phyloP scores from a whole-genome alignment of 2,797 vertebrate species.

The Streptopelia turtur region DNA sequence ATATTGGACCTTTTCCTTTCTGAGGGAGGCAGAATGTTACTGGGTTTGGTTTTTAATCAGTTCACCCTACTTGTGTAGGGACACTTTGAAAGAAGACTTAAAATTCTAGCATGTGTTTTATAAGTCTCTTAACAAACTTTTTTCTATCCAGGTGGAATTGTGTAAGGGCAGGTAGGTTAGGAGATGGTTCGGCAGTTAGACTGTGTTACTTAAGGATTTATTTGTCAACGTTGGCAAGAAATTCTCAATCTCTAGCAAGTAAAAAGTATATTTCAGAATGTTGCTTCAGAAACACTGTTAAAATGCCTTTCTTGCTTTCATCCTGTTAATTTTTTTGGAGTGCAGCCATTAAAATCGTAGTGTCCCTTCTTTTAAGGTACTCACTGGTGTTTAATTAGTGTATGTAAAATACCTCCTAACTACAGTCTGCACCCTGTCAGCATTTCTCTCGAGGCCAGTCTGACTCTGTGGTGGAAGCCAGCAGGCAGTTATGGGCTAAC shows the following conservation, averaged over 20 bases:
- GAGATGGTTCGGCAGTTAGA: background rate
- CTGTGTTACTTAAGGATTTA: background rate
- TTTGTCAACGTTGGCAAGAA: background rate
- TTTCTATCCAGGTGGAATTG: background rate
- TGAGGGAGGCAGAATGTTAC: background rate
- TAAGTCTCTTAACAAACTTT: background rate
- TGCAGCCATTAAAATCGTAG: background rate
- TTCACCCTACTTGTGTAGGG: background rate
- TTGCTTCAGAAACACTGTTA: background rate
- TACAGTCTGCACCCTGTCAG: background rate
- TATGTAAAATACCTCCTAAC: background rate
- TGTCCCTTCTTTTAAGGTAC: background rate
- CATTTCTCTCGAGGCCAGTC: background rate
- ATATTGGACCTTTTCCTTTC: background rate
- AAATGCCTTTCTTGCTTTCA: background rate
- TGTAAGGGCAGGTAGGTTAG: background rate
- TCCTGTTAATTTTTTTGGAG: background rate
- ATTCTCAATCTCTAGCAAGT: background rate
- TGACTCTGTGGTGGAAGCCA: background rate
- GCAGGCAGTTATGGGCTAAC: background rate
- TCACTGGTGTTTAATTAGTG: background rate
- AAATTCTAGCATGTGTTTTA: background rate
- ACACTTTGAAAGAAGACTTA: background rate
- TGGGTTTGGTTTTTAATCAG: background rate
- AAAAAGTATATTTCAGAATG: background rate